Conservation (phyloP, 1,140 invertebrate species). For the Nebria ingens region DNA sequence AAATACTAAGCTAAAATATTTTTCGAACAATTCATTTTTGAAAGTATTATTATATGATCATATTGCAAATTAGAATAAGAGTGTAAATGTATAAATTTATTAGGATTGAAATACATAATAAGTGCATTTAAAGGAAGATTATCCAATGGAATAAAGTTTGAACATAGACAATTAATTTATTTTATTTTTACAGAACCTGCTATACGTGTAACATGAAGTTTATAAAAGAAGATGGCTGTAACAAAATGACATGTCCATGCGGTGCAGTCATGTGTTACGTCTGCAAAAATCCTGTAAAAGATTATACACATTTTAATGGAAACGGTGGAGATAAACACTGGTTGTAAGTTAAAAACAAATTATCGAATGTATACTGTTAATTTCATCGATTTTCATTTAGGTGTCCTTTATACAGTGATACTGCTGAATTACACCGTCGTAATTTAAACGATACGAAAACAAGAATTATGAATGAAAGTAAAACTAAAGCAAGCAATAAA, state of each 20-base stretch:
- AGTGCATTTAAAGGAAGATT: too few species aligned
- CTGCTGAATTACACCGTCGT: conserved; percentile 20
- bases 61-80: too few species aligned
- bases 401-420: conserved; percentile 26
- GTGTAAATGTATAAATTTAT: too few species aligned
- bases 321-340: conserved; percentile 28
- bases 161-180: too few species aligned
- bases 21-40: too few species aligned
- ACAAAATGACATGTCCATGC: conserved; percentile 59
- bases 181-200: conserved; percentile 40
- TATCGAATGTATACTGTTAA: neutral
- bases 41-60: too few species aligned
- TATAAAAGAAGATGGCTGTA: conserved; percentile 56
- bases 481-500: too few species aligned
- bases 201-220: conserved; percentile 47
- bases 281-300: conserved; percentile 44
- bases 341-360: conserved; percentile 20
- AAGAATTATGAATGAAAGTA: too few species aligned
- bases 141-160: too few species aligned
- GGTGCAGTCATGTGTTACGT: conserved; percentile 59
- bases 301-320: conserved; percentile 50
- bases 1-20: neutral
- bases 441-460: too few species aligned
- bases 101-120: too few species aligned
- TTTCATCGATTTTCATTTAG: conserved; percentile 13